Base-by-base conservation (phyloP, 2,797 vertebrate genomes). In the Tragelaphus oryx region DNA sequence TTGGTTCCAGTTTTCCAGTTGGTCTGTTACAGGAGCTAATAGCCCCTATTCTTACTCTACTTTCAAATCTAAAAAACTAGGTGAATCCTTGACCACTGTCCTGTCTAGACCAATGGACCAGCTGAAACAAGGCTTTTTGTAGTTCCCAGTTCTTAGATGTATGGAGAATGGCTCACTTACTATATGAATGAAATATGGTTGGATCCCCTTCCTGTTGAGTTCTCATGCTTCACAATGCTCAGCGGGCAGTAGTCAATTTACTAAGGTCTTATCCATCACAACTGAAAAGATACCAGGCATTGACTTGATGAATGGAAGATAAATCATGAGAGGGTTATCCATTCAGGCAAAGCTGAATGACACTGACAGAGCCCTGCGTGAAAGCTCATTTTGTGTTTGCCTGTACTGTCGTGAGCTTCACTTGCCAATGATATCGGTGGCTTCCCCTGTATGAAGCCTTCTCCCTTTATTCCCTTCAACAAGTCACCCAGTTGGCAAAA, bases 291-390 rank as follows among this genome's bases (percentile, higher is more conserved):
- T 98, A 74, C 91, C 10, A 95, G 89, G 89, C 98, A 98, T 98
- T 98, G 98, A 98, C 97, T 96, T 97, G 98, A 98, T 98, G 98
- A 98, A 98, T 98, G 98, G 97, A 96, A 98, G 98, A 98, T 98
- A 98, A 98, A 98, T 98, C 98, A 98, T 94, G 97, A 97, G 98
- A 98, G 94, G 91, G 96, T 93, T 97, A 97, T 97, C 98, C 98
- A 98, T 98, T 98, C 98, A 98, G 97, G 97, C 97, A 97, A 96
- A 97, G 96, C 97, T 98, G 98, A 98, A 98, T 98, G 98, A 97
- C 98, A 96, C 91, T 98, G 98, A 98, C 98, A 98, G 98, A 98
- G 94, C 94, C 93, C 97, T 96, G 98, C 97, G 85, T 98, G 98
- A 98, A 97, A 98, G 98, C 98, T 98, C 98, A 97, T 98, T 98